phyloP scores from a whole-genome alignment of 2,888 invertebrate genomes.

The Leuctra nigra region DNA sequence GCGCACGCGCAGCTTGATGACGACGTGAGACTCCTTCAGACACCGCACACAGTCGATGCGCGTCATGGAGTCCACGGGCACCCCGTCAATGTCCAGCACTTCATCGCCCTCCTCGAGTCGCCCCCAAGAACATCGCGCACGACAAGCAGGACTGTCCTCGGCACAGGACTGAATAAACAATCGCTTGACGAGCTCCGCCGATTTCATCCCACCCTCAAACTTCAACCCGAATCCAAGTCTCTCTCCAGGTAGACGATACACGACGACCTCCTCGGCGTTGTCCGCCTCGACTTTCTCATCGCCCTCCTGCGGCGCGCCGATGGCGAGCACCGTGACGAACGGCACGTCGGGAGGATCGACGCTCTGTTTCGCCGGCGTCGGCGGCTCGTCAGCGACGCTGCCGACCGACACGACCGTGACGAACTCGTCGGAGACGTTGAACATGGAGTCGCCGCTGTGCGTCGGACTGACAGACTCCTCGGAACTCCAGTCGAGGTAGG shows the following conservation, averaged over 20 bases:
- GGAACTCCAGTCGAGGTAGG: constrained; percentile 35
- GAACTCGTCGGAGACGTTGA: constrained; percentile 42
- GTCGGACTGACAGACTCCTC: constrained; percentile 30
- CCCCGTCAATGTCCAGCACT: constrained; percentile 63
- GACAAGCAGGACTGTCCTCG: constrained; percentile 80
- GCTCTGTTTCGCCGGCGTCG: constrained; percentile 34
- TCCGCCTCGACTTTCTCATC: constrained; percentile 20
- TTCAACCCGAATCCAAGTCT: constrained; percentile 85
- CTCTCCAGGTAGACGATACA: constrained; percentile 82
- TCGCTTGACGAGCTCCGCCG: constrained; percentile 69
- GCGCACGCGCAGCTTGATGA: constrained; percentile 65
- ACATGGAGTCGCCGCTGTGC: constrained; percentile 20
- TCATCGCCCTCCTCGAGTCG: constrained; percentile 80
- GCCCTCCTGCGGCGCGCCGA: constrained; percentile 36
- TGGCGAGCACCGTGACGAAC: constrained; percentile 56
- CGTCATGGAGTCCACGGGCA: constrained; percentile 71
- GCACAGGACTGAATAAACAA: constrained; percentile 86
- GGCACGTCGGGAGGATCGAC: constrained; percentile 40
- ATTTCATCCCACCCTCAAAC: constrained; percentile 85
- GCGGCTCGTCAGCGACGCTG: constrained; percentile 33
- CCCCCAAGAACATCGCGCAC: constrained; percentile 76
- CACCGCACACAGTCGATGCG: constrained; percentile 80
- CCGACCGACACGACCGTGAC: constrained; percentile 55
- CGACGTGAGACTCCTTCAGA: constrained; percentile 79
- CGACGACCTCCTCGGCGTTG: constrained; percentile 72